Base-by-base conservation (phyloP, 2,888 invertebrate species). In the Epistrophe eligans region DNA sequence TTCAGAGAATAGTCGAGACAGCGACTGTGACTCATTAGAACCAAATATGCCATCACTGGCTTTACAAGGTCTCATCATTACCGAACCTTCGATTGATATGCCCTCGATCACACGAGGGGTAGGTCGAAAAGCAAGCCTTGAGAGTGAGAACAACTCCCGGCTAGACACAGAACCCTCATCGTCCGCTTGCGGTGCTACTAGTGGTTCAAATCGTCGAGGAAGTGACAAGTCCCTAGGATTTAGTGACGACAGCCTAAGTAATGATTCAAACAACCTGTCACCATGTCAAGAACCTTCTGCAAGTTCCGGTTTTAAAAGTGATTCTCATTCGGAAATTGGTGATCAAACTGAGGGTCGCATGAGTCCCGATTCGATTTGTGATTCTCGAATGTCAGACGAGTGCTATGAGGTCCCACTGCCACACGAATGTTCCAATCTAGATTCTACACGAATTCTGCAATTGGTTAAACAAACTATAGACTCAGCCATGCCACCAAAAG, bases 31-130 rank as follows among this genome's bases (percentile, higher is more conserved):
- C 71, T 95, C 96, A 64, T 91, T 96, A 55, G 96, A 96, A 77
- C 95, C 94, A 79, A 94, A 94, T 72, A 91, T 91, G 43, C 91
- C 92, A 7, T 90, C 92, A 9, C 91, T 92, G 90, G 91, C 92
- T 24, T 84, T 93, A 74, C 93, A 93, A 90, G 92, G 90, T 32
- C 96, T 96, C 88, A 94, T 96, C 3, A 96, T 96, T 87, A 96
- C 96, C 0, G 96, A 96, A 89, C 96, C 96, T 0, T 95, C 95
- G 0, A 96, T 96, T 79, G 95, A 95, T 87, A 94, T 96, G 92
- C 97, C 97, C 0, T 97, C 97, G 0, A 97, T 97, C 79, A 97
- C 96, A 0, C 95, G 96, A 79, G 97, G 97, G 0, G 96, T 96
- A 35, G 96, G 96, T 0, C 93, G 96, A 57, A 96, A 96, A 89